Evolutionary conservation across 2,113 vertebrate genomes (phyloP).

Genomic region (Platycercus adscitus): DNA sequence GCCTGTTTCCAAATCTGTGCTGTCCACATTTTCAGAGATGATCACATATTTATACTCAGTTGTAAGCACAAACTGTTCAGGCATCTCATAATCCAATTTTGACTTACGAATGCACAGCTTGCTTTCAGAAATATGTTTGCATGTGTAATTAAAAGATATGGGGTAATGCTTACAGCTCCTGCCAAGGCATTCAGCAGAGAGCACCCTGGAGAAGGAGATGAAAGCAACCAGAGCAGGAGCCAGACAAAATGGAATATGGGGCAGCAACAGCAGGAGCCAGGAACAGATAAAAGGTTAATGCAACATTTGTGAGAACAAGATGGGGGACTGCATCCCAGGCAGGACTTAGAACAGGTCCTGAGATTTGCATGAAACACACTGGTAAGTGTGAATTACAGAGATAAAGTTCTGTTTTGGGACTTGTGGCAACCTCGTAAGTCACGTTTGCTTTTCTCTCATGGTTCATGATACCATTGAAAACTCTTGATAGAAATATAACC

Average conservation of each 20-base stretch:
- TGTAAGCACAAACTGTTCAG: conserved; percentile 18
- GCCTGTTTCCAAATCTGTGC: neutral
- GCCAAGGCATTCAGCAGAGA: conserved; percentile 48
- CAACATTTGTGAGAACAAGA: neutral
- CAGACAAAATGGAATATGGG: conserved; percentile 24
- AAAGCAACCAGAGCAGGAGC: conserved; percentile 28
- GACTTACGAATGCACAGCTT: conserved; percentile 8
- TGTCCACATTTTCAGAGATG: neutral
- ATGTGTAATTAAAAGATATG: conserved; percentile 63
- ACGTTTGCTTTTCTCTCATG: neutral
- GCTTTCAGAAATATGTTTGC: conserved; percentile 41
- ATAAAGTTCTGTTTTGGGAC: neutral
- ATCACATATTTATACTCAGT: neutral
- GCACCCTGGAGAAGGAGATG: conserved; percentile 45
- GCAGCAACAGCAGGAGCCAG: conserved; percentile 13
- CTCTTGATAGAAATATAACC: neutral
- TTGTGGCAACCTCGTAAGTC: neutral
- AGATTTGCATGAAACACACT: neutral
- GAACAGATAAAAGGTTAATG: conserved; percentile 38
- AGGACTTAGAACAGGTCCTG: neutral
- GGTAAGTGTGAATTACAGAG: conserved; percentile 1
- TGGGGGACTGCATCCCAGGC: neutral
- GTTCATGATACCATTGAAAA: neutral
- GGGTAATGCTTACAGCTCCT: conserved; percentile 33
- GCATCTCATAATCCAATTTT: conserved; percentile 51